Conservation (phyloP, 2,797 vertebrate genomes). For the Oreochromis mossambicus region DNA sequence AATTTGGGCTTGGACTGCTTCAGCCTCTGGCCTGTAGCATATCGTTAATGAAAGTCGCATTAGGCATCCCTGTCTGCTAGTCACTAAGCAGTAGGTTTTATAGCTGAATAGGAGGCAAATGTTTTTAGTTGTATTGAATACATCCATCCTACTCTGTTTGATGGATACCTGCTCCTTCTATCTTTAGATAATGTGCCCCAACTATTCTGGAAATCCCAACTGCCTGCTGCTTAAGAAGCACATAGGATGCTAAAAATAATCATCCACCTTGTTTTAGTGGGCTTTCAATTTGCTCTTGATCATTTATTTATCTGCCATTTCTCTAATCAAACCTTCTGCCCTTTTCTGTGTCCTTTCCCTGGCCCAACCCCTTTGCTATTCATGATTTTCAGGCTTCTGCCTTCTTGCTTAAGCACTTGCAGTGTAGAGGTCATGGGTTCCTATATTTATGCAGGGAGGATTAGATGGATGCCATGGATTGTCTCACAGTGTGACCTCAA, state of each 20-base stretch:
- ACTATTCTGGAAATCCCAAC: neutral
- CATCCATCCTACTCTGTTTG: neutral
- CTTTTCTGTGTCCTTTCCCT: neutral
- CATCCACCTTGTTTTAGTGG: neutral
- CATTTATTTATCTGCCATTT: slow-evolving; percentile 15
- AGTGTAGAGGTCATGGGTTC: slow-evolving; percentile 24
- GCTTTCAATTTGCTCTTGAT: neutral
- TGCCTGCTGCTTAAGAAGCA: neutral
- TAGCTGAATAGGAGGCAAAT: slow-evolving; percentile 36
- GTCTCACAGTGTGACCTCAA: slow-evolving; percentile 12
- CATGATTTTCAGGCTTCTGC: slow-evolving; percentile 18
- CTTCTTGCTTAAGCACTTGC: neutral
- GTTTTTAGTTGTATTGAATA: neutral
- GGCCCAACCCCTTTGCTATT: slow-evolving; percentile 6
- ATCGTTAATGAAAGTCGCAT: slow-evolving; percentile 74
- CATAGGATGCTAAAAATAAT: neutral
- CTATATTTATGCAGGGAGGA: slow-evolving; percentile 21
- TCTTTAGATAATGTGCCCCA: neutral
- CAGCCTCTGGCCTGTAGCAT: slow-evolving; percentile 57
- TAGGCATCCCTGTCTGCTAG: slow-evolving; percentile 53
- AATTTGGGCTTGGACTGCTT: slow-evolving; percentile 69
- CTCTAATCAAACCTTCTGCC: slow-evolving; percentile 1
- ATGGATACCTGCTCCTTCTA: neutral
- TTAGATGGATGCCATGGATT: slow-evolving; percentile 34
- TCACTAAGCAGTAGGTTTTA: slow-evolving; percentile 42